Conservation (phyloP, 2,888 invertebrate genomes). For the Perithous albicinctus region DNA sequence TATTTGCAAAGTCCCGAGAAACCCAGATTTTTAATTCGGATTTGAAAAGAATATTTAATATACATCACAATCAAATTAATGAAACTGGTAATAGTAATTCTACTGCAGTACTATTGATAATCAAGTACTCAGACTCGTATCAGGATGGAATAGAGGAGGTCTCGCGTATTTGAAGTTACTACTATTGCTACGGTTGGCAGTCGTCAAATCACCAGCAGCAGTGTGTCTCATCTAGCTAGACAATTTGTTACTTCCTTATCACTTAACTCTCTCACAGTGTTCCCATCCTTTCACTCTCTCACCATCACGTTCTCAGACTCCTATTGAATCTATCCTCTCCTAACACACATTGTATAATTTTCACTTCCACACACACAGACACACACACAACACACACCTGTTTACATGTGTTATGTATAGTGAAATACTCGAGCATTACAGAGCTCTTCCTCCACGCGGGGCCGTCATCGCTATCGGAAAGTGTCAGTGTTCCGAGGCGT, state of each 20-base stretch:
- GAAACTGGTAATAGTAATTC: background rate
- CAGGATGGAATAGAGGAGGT: background rate
- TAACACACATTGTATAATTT: constrained; percentile 34
- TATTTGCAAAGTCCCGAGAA: too few relatives aligned
- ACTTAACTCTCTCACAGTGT: constrained; percentile 71
- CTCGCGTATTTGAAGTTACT: constrained; percentile 29
- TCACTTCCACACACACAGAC: constrained; percentile 18
- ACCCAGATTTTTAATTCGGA: too few relatives aligned
- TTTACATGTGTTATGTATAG: background rate
- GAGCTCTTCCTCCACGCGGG: constrained; percentile 3
- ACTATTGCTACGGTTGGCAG: constrained; percentile 48
- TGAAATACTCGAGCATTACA: constrained; percentile 4
- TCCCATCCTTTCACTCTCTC: constrained; percentile 61
- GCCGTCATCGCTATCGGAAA: constrained; percentile 56
- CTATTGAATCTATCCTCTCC: constrained; percentile 37
- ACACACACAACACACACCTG: too few relatives aligned
- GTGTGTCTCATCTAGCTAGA: constrained; percentile 77
- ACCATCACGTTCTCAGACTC: constrained; percentile 35
- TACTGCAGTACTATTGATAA: background rate
- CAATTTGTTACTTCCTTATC: constrained; percentile 83
- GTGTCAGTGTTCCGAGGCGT: constrained; percentile 42
- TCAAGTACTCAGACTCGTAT: background rate
- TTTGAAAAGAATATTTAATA: too few relatives aligned
- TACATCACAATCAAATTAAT: background rate
- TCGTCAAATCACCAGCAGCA: constrained; percentile 63